phyloP scores from a whole-genome alignment of 2,888 invertebrate species.

The Mongoloraphidia duomilia region DNA sequence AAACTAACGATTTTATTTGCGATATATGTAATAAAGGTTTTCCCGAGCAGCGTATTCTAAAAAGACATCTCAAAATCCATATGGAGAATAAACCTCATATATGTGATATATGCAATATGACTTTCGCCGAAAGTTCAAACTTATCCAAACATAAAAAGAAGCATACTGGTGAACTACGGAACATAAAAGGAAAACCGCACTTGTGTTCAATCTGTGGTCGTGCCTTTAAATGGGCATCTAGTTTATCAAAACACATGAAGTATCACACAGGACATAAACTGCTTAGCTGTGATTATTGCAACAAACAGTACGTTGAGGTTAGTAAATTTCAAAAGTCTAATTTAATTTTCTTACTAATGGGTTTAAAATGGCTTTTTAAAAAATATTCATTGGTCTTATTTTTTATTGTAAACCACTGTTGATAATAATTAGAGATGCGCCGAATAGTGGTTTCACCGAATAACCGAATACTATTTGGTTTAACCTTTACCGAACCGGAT shows the following conservation, averaged over 20 bases:
- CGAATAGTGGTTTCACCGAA: no score
- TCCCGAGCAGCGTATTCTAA: constrained; percentile 28
- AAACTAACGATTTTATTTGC: constrained; percentile 27
- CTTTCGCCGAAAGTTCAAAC: constrained; percentile 35
- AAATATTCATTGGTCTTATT: no score
- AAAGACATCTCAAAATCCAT: constrained; percentile 33
- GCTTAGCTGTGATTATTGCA: constrained; percentile 31
- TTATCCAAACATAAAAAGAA: constrained; percentile 34
- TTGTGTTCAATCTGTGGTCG: constrained; percentile 33
- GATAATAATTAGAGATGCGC: no score
- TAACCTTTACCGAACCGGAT: no score
- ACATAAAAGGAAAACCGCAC: constrained; percentile 30
- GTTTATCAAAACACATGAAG: constrained; percentile 35
- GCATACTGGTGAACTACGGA: constrained; percentile 33
- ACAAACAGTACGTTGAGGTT: constrained; percentile 33
- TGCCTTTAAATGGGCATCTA: constrained; percentile 35
- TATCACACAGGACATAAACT: constrained; percentile 35
- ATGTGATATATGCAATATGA: constrained; percentile 33
- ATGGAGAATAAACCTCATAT: constrained; percentile 31
- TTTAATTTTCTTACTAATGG: constrained; percentile 10
- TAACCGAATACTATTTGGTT: no score
- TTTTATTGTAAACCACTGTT: no score
- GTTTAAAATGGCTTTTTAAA: no score
- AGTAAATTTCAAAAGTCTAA: constrained; percentile 5
- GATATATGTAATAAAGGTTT: constrained; percentile 30